Base-by-base conservation (phyloP, 2,888 invertebrate species). In the Chydorus sphaericus region DNA sequence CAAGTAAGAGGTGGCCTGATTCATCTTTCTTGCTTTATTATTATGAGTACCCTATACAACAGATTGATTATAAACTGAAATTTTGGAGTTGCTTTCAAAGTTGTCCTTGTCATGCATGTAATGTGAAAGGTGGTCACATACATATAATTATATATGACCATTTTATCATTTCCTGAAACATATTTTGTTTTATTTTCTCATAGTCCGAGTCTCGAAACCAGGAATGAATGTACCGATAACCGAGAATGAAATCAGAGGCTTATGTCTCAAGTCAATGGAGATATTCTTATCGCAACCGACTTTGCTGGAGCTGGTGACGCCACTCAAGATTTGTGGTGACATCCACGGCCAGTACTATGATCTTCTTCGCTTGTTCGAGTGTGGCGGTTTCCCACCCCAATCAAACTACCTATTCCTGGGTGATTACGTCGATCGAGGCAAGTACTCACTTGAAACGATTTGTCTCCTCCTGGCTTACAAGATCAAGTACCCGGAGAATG, bases 321-420 rank as follows among this genome's bases (percentile, higher is more conserved):
- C 77, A 50, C 65, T 77, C 29, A 78, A 78, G 65, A 78, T 78
- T 59, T 78, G 77, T 67, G 77, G 76, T 73, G 96, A 97, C 71
- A 96, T 97, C 66, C 96, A 97, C 71, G 97, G 97, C 61, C 97
- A 97, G 75, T 98, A 97, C 75, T 96, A 96, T 70, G 97, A 98
- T 73, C 77, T 98, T 64, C 76, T 97, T 66, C 83, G 97, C 69
- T 78, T 97, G 63, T 97, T 97, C 71, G 97, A 98, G 72, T 97
- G 97, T 68, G 97, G 97, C 56, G 94, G 96, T 37, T 98, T 97
- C 72, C 97, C 97, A 48, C 97, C 97, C 18, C 96, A 97, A 73
- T 91, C 92, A 61, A 97, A 97, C 76, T 98, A 98, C 75, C 77
- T 98, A 65, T 98, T 98, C 74, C 79, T 97, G 65, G 97, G 96